These are phyloP conservation scores for Portunus trituberculatus DNA, from an alignment of 1,140 invertebrate species.

Conservation along the genomic window DNA sequence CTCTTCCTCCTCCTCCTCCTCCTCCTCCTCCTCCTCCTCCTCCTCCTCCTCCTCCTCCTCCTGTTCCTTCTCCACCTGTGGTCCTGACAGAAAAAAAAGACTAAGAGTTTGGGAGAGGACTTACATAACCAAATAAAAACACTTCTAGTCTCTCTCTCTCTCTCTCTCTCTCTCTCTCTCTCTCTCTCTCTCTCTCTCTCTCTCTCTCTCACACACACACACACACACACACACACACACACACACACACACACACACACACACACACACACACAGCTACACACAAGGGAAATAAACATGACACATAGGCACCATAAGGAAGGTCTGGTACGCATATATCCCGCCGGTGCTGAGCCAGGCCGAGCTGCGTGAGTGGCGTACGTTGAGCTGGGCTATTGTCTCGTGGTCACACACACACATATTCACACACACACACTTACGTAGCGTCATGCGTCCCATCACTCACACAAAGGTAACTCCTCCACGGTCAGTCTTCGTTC, in stretches of 20 bases:
- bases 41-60: neutral
- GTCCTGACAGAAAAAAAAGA: neutral
- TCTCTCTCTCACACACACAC: neutral
- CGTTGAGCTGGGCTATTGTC: too few species aligned
- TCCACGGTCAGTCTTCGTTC: too few species aligned
- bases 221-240: neutral
- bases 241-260: too few species aligned
- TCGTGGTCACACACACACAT: too few species aligned
- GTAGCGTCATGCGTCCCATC: too few species aligned
- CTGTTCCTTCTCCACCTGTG: neutral
- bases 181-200: constrained; percentile 18
- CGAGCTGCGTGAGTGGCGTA: neutral
- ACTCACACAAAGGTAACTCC: too few species aligned
- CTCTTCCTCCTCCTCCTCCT: constrained; percentile 37
- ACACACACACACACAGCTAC: neutral
- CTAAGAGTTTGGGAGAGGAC: neutral
- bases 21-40: neutral
- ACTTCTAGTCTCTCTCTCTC: neutral
- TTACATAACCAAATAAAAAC: neutral
- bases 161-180: constrained; percentile 24
- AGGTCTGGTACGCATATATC: neutral
- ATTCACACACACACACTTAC: too few species aligned
- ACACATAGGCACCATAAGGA: neutral
- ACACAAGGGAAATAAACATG: neutral
- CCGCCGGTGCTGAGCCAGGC: neutral